Base-by-base conservation (phyloP, 2,113 vertebrate species). In the Brachionichthys hirsutus region DNA sequence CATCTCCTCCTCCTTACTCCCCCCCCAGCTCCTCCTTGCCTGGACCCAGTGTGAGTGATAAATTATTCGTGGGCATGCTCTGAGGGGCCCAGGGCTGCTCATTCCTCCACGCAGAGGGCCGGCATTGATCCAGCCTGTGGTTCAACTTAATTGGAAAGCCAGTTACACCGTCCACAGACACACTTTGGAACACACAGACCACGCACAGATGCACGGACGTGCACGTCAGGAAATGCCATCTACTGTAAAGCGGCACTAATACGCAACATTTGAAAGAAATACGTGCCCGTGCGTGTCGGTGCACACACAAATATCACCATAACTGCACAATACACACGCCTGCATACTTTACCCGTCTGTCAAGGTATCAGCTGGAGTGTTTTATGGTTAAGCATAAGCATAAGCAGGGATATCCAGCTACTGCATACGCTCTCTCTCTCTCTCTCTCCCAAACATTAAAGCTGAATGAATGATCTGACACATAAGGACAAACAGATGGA, bases 61-160 rank as follows among this genome's bases (percentile, higher is more conserved):
- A 90, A 92, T 92, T 91, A 91, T 90, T 90, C 78, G 82, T 87
- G 83, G 77, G 78, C 88, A 89, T 88, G 87, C 86, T 88, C 89
- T n/a, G 79, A 88, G 82, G 82, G 88, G 90, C 85, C 87, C 86
- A 85, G 76, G 83, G 88, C 88, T 91, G 85, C 87, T 91, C 88
- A 91, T 90, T 90, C 88, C 86, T 85, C 79, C 84, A 85, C 87
- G 85, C 87, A 88, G 85, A 85, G 79, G 83, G 87, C 83, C 82
- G 76, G 79, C 86, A 89, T 90, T 88, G 86, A 90, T 91, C 88
- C 82, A 76, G 81, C 85, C 85, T 85, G 88, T 87, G 88, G 88
- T 90, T 90, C 88, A 89, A 83, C 87, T 88, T 90, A 90, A 91
- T 91, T 90, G 88, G 89, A 89, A 90, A 90, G 84, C 85, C 84